Evolutionary conservation across 2,888 invertebrate species (phyloP).

Genomic region (Cosmorhoe ocellata): DNA sequence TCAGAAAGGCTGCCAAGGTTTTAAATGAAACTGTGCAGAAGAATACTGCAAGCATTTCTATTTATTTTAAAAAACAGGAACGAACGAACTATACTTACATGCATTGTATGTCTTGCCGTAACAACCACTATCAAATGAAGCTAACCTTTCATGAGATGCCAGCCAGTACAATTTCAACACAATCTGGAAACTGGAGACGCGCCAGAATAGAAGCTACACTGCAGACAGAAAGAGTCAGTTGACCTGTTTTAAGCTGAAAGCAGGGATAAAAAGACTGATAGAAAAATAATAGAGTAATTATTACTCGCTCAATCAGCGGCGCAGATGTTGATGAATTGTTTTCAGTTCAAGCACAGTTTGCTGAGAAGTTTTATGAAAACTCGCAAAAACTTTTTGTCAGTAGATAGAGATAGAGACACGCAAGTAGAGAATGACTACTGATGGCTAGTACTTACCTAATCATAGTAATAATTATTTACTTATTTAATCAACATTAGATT

Average conservation of each 20-base stretch:
- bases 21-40: slow-evolving; percentile 23
- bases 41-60: slow-evolving; percentile 5
- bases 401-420: too few relatives aligned
- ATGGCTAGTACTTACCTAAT: too few relatives aligned
- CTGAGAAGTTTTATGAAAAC: too few relatives aligned
- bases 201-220: slow-evolving; percentile 70
- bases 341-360: too few relatives aligned
- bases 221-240: slow-evolving; percentile 42
- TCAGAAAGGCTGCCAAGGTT: slow-evolving; percentile 22
- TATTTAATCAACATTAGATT: too few relatives aligned
- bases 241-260: slow-evolving; percentile 5
- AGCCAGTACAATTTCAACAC: slow-evolving; percentile 64
- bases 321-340: neutral
- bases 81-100: slow-evolving; percentile 1
- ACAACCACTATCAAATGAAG: slow-evolving; percentile 38
- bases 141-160: slow-evolving; percentile 55
- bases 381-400: too few relatives aligned
- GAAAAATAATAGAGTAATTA: slow-evolving; percentile 24
- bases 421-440: too few relatives aligned
- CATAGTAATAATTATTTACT: too few relatives aligned
- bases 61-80: slow-evolving; percentile 24
- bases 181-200: slow-evolving; percentile 69
- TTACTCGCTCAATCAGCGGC: slow-evolving; percentile 29
- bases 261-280: slow-evolving; percentile 9
- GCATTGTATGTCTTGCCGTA: slow-evolving; percentile 31